Conservation (phyloP, 2,888 invertebrate genomes). For the Chrysolina americana region DNA sequence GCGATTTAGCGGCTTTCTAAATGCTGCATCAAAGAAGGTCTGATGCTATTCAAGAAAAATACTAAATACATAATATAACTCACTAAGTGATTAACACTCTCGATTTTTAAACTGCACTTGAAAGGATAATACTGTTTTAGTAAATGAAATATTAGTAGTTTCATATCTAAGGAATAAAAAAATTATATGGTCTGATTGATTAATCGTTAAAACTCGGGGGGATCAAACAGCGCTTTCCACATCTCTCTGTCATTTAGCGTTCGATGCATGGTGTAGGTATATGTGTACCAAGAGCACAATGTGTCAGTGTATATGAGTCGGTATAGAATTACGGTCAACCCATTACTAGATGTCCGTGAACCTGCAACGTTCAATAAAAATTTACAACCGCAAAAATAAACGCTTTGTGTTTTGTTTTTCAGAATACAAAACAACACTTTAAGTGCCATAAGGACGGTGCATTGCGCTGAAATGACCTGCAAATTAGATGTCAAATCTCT, state of each 20-base stretch:
- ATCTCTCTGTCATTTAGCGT: neutral
- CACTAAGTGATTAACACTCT: no score
- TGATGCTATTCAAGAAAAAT: no score
- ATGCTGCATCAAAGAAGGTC: no score
- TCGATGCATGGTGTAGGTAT: neutral
- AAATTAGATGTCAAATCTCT: constrained; percentile 52
- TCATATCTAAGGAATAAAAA: no score
- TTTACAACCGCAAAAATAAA: constrained; percentile 53
- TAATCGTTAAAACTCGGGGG: neutral
- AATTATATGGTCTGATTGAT: no score
- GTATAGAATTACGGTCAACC: constrained; percentile 60
- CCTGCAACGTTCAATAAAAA: constrained; percentile 59
- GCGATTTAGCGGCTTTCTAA: no score
- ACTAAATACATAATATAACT: no score
- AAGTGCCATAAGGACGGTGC: constrained; percentile 46
- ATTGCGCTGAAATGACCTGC: constrained; percentile 50
- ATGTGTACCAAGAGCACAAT: constrained; percentile 54
- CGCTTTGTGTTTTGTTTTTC: constrained; percentile 53
- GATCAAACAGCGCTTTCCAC: neutral
- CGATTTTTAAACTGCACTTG: no score
- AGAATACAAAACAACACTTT: constrained; percentile 38
- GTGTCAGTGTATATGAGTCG: constrained; percentile 51
- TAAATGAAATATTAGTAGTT: no score
- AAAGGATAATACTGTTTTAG: no score
- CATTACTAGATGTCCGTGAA: constrained; percentile 59